Conservation (phyloP, 2,113 vertebrate genomes). For the Polyodon spathula region DNA sequence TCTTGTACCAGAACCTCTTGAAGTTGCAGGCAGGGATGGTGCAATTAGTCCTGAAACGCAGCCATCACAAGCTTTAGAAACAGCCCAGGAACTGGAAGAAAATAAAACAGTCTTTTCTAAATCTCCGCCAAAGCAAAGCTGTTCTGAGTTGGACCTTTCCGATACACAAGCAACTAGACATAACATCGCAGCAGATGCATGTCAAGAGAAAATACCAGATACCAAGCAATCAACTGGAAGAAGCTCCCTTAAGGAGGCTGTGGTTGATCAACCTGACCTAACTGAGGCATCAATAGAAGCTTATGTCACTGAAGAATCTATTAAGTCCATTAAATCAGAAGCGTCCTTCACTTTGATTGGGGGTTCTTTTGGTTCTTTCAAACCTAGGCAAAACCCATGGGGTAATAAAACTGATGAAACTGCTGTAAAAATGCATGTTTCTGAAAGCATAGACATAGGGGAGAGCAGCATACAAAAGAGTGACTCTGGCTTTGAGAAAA, state of each 20-base stretch:
- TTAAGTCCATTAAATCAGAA: slow-evolving; percentile 20
- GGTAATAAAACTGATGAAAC: slow-evolving; percentile 20
- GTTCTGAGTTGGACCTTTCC: not conserved
- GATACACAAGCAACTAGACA: slow-evolving; percentile 8
- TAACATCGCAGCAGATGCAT: slow-evolving; percentile 17
- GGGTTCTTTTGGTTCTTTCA: slow-evolving; percentile 57
- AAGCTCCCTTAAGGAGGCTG: too few species aligned
- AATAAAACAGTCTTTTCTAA: slow-evolving; percentile 11
- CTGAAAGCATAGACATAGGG: slow-evolving; percentile 12
- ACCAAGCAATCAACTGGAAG: too few species aligned
- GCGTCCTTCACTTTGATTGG: slow-evolving; percentile 39
- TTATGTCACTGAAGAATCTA: slow-evolving; percentile 22
- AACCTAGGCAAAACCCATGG: slow-evolving; percentile 39
- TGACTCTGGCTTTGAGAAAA: too few species aligned
- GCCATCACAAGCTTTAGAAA: slow-evolving; percentile 17
- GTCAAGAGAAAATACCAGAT: not conserved
- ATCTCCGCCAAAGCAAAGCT: not conserved
- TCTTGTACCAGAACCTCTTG: slow-evolving; percentile 21
- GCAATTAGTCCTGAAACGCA: slow-evolving; percentile 15
- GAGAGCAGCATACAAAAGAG: not conserved
- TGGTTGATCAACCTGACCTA: not conserved
- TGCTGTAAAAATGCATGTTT: not conserved
- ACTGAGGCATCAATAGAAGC: slow-evolving; percentile 13
- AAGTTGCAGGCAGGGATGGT: not conserved
- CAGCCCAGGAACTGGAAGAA: slow-evolving; percentile 23